Base-by-base conservation (phyloP, 2,888 invertebrate species). In the Euzetes globulus region DNA sequence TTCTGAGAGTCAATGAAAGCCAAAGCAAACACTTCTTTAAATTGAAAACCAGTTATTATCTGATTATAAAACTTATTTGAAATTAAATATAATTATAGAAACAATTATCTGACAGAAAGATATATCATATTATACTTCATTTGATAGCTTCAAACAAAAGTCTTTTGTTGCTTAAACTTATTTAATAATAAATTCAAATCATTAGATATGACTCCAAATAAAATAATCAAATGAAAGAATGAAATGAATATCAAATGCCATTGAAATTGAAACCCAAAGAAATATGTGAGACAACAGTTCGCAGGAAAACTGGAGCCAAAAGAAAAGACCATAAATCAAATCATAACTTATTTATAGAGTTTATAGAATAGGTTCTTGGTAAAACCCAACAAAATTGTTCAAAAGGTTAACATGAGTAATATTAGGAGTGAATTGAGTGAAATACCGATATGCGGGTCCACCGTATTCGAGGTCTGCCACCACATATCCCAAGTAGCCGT, bases 391-490 rank as follows among this genome's bases (percentile, higher is more conserved):
- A 47, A 5, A 55, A 55, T 11, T 55, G 25, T 22, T 22, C 22
- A 22, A 55, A 55, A 25, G 19, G 9, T 22, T 25, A 19, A 50
- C 17, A 50, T n/a, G n/a, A 19, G 50, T 50, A 5, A 17, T n/a
- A 50, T 19, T 19, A 50, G 19, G 41, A 13, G 47, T 9, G 17
- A 11, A n/a, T n/a, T n/a, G n/a, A n/a, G n/a, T n/a, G n/a, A 11
- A 47, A 55, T 60, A 86, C 86, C 84, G 84, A 79, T 84, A 82
- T 29, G 88, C 88, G 82, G 88, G 87, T 71, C 88, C 88, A 77
- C 86, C 87, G 65, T 86, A 84, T 78, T 88, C 88, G 71, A 89
- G 87, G 25, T 88, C 87, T 75, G 88, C 86, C 76, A 88, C 85
- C 79, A 84, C 80, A 78, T 85, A 86, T 63, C 83, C 81, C 19